These are phyloP conservation scores for Amaurobius ferox DNA, from an alignment of 2,888 invertebrate species.

Conservation along the genomic window DNA sequence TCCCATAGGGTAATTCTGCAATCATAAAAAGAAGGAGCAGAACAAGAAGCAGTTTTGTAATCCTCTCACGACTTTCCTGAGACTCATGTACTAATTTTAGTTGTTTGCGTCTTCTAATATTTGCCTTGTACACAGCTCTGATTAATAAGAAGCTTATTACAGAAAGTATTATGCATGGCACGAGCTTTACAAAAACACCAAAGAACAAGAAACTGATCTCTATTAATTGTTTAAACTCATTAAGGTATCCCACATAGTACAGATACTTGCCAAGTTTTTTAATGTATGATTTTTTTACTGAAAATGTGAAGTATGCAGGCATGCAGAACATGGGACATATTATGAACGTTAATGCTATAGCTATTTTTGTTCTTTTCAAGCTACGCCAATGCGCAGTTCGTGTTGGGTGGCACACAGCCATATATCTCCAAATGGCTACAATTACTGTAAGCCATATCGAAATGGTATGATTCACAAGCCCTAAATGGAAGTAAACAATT, in stretches of 20 bases:
- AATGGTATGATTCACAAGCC: constrained; percentile 91
- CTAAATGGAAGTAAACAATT: constrained; percentile 93
- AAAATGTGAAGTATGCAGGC: constrained; percentile 89
- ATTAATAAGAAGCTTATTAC: constrained; percentile 79
- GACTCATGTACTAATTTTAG: constrained; percentile 69
- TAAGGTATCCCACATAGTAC: constrained; percentile 82
- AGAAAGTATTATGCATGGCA: constrained; percentile 92
- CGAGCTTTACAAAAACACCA: constrained; percentile 93
- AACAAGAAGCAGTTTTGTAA: constrained; percentile 91
- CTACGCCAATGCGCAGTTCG: no score
- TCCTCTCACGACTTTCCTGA: constrained; percentile 82
- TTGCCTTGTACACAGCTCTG: constrained; percentile 74
- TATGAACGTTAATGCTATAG: no score
- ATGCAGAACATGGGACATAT: constrained; percentile 89
- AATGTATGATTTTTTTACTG: constrained; percentile 79
- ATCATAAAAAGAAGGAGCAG: constrained; percentile 90
- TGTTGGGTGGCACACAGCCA: constrained; percentile 83
- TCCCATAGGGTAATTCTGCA: constrained; percentile 91
- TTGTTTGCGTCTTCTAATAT: constrained; percentile 73
- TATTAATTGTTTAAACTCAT: constrained; percentile 79
- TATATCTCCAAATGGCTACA: constrained; percentile 90
- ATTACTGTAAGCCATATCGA: constrained; percentile 95
- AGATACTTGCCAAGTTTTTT: constrained; percentile 32
- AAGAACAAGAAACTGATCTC: constrained; percentile 92
- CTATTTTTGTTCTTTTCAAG: no score